Percentiles rank a stretch among this genome's conserved stretches.
Conservation (phyloP, 2,888 invertebrate genomes). For the Oxycera nigricornis region DNA sequence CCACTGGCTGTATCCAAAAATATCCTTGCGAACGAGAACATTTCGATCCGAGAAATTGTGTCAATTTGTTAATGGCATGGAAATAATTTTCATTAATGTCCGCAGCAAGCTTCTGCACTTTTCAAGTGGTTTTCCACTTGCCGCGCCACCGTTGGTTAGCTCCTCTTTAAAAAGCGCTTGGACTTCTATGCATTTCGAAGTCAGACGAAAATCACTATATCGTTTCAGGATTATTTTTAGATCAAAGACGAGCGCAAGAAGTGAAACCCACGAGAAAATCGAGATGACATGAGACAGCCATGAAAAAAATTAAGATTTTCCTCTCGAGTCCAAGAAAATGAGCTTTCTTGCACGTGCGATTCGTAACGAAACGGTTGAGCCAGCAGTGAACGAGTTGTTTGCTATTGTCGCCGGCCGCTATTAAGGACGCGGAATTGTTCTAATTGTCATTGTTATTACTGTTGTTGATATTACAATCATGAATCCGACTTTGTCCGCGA, state of each 20-base stretch:
- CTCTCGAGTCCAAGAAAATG: conserved; percentile 8
- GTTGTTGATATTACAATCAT: no score
- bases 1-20: no score
- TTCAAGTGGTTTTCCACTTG: not conserved
- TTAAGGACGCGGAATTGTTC: not conserved
- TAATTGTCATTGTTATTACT: not conserved
- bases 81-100: conserved; percentile 6
- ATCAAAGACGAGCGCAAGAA: not conserved
- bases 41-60: conserved; percentile 3
- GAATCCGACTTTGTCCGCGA: not conserved
- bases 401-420: conserved; percentile 15
- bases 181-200: no score
- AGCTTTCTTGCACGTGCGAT: not conserved
- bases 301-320: conserved; percentile 10
- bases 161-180: no score
- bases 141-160: not conserved
- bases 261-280: not conserved
- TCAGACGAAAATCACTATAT: not conserved
- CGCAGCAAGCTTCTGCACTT: not conserved
- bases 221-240: not conserved
- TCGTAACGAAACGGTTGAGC: not conserved
- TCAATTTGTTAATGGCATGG: conserved; percentile 5
- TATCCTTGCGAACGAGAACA: no score
- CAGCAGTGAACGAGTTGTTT: conserved; percentile 12
- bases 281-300: conserved; percentile 13